These are phyloP conservation scores for Idaea dimidiata DNA, from an alignment of 2,888 invertebrate species.

Conservation along the genomic window DNA sequence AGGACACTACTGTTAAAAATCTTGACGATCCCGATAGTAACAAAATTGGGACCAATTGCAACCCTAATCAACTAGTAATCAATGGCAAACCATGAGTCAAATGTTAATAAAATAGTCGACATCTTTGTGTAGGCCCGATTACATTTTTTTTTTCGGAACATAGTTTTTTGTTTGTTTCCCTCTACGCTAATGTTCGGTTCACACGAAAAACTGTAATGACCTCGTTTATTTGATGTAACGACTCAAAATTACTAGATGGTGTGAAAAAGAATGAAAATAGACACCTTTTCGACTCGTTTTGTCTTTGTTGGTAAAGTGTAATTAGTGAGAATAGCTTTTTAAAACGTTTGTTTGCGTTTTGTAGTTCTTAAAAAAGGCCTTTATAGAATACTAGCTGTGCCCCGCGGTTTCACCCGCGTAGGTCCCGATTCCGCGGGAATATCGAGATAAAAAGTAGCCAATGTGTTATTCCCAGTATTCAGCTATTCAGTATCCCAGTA, in stretches of 20 bases:
- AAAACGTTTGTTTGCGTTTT: background rate
- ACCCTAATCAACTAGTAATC: background rate
- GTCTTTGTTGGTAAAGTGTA: slow-evolving; percentile 10
- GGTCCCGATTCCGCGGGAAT: too few species aligned
- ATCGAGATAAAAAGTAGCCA: too few species aligned
- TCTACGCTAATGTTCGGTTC: slow-evolving; percentile 37
- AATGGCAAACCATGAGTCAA: background rate
- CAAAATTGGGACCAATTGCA: background rate
- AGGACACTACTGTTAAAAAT: too few species aligned
- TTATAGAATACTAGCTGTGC: background rate
- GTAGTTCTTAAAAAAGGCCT: background rate
- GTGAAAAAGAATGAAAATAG: slow-evolving; percentile 30
- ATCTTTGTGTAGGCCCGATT: slow-evolving; percentile 18
- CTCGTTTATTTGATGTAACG: slow-evolving; percentile 39
- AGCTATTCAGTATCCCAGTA: too few species aligned
- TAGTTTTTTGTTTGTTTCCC: background rate
- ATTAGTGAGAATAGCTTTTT: background rate
- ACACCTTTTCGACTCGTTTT: background rate
- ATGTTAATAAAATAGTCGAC: slow-evolving; percentile 6
- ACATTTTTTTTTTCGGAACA: slow-evolving; percentile 23
- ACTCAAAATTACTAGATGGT: slow-evolving; percentile 40
- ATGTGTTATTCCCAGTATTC: too few species aligned
- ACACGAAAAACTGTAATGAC: slow-evolving; percentile 42
- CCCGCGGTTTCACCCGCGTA: background rate
- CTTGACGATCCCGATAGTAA: too few species aligned